A percentile compares a stretch with the other conserved stretches of the same genome.
Evolutionary conservation across 2,888 invertebrate species (phyloP).

Genomic region (Coelinius sp.): DNA sequence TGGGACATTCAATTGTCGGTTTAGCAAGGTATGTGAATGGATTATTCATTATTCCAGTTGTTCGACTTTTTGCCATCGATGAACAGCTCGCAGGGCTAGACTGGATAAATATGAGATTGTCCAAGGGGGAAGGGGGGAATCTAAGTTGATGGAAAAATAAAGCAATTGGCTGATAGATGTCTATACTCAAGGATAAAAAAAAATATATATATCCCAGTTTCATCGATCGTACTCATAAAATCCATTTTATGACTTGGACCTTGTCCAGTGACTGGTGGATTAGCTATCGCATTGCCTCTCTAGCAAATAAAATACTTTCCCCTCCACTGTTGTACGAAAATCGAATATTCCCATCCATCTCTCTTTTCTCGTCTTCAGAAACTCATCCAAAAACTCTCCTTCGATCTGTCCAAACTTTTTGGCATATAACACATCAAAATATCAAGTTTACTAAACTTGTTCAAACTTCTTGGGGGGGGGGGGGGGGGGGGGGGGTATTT

Average conservation of each 20-base stretch:
- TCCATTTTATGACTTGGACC: conserved; percentile 70
- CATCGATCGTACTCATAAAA: conserved; percentile 70
- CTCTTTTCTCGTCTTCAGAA: conserved; percentile 37
- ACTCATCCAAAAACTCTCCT: conserved; percentile 34
- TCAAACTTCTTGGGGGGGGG: not conserved
- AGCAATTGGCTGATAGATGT: conserved; percentile 41
- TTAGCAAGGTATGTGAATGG: conserved; percentile 44
- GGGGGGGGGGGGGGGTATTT: too few relatives aligned
- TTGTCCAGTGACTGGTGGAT: conserved; percentile 70
- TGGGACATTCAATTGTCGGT: conserved; percentile 35
- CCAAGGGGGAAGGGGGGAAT: conserved; percentile 34
- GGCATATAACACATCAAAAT: conserved; percentile 25
- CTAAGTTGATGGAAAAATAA: conserved; percentile 38
- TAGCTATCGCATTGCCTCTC: conserved; percentile 69
- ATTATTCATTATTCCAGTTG: conserved; percentile 41
- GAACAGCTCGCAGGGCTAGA: conserved; percentile 12
- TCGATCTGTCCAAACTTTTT: conserved; percentile 36
- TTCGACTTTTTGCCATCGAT: conserved; percentile 41
- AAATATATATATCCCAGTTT: conserved; percentile 52
- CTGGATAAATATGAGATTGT: conserved; percentile 22
- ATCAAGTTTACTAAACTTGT: conserved; percentile 17
- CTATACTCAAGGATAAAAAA: conserved; percentile 46
- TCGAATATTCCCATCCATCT: conserved; percentile 40
- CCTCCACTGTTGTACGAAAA: conserved; percentile 24
- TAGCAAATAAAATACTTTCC: conserved; percentile 67